Evolutionary conservation across 2,797 vertebrate species (phyloP).

Genomic region (Sparidentex hasta): DNA sequence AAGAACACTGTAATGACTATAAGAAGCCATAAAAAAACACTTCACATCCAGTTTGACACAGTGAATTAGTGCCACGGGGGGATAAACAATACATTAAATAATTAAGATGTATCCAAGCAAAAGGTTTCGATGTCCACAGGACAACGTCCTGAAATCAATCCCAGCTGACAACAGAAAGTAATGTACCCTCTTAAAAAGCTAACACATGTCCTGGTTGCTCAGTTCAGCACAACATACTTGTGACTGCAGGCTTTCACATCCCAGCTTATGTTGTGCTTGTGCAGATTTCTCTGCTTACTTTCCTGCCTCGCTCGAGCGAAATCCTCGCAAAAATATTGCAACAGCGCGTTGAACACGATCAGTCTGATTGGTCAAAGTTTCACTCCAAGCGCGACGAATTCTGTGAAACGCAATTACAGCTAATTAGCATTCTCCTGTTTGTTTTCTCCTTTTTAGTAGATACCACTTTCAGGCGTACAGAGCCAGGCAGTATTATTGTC

Average conservation of each 20-base stretch:
- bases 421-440: slow-evolving; percentile 36
- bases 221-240: slow-evolving; percentile 55
- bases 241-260: slow-evolving; percentile 72
- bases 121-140: slow-evolving; percentile 77
- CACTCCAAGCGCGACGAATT: slow-evolving; percentile 41
- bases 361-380: slow-evolving; percentile 48
- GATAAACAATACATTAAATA: slow-evolving; percentile 78
- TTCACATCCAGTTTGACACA: slow-evolving; percentile 73
- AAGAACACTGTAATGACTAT: slow-evolving; percentile 73
- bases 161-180: slow-evolving; percentile 70
- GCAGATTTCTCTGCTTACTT: slow-evolving; percentile 73
- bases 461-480: slow-evolving; percentile 19
- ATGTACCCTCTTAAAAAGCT: slow-evolving; percentile 62
- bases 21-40: slow-evolving; percentile 53
- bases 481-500: neutral
- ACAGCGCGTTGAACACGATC: slow-evolving; percentile 40
- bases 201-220: slow-evolving; percentile 72
- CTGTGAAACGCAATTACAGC: slow-evolving; percentile 56
- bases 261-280: slow-evolving; percentile 69
- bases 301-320: slow-evolving; percentile 69
- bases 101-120: slow-evolving; percentile 75
- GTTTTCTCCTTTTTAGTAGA: slow-evolving; percentile 6
- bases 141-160: slow-evolving; percentile 78
- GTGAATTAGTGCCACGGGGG: slow-evolving; percentile 69
- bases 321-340: slow-evolving; percentile 65